Evolutionary conservation across 2,888 invertebrate species (phyloP), one percentile per base, ranked within the genome.

Genomic region (Pyrocoelia pectoralis): DNA sequence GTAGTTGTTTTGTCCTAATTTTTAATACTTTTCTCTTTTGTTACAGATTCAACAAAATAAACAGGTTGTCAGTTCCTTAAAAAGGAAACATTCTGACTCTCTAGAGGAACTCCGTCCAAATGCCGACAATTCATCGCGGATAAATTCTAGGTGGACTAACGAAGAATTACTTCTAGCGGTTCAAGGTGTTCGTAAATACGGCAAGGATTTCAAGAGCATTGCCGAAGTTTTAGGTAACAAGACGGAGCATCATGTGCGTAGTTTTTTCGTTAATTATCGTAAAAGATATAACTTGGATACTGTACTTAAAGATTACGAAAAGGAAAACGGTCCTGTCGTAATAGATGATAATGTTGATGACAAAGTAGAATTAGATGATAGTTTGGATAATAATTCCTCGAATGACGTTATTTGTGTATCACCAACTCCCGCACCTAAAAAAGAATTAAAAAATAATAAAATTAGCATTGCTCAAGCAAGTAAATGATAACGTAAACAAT

Each of bases 171-270:
- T 95, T 19, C 84, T 98, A 76, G 97, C 95, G 13, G 94, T 97
- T 29, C 94, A 96, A 76, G 97, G 95, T 76, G 88, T 90, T 61
- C 85, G 90, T 68, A 92, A 92, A 82, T 91, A 90, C 75, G 93
- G 93, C 79, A 92, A 92, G 84, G 92, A 96, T 81, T 95, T 94
- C 81, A 89, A 94, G 83, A 94, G 95, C 24, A 97, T 98, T 70
- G 95, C 98, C 12, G 97, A 97, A 79, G 91, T 95, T 9, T 87
- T 98, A 69, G 96, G 96, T 66, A 98, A 95, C 54, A 98, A 98
- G 84, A 95, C 94, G 0, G 97, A 97, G 81, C 89, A 92, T 52
- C 97, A 97, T 79, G 87, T 98, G 48, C 90, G 95, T 68, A 91
- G 91, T 51, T 98, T 97, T 83, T 98, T 94, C 82, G 88, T 93